Evolutionary conservation across 2,797 vertebrate genomes (phyloP), one percentile per base, ranked within the genome.

Genomic region (Oryzias dopingdopingensis): DNA sequence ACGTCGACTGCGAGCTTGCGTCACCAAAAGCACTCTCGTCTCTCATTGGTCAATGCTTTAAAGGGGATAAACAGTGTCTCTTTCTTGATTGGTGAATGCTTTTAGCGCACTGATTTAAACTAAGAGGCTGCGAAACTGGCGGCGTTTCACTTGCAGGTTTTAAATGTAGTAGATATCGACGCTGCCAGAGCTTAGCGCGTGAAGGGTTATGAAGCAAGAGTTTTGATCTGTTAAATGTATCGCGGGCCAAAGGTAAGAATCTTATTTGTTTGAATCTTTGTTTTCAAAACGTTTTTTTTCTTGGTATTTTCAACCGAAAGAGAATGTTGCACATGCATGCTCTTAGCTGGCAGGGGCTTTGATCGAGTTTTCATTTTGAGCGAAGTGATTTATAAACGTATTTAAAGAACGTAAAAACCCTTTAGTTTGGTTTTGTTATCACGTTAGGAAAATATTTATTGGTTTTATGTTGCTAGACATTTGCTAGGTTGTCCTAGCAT

Each of bases 81-180:
- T 0, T 15, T 5, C 62, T 14, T 74, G 58, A 91, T 92, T 92
- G 89, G 91, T 47, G 61, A 14, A 24, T 40, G 45, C 44, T 24
- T 60, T 89, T 89, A 86, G 40, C 48, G 73, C 86, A 85, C 89
- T 56, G 73, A 86, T 86, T 93, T 93, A 86, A 90, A 93, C 92
- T 57, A 7, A 4, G 20, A 4, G 16, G 45, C 5, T 17, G 1
- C 32, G 13, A 3, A 48, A 75, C 74, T 85, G 90, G 89, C 89
- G 89, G 87, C 66, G 17, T 72, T 70, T 72, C 49, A 59, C 71
- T 67, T 6, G 6, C 60, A 70, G 41, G 12, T 24, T 70, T 75
- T 61, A 41, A 70, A 7, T 0, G 0, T 5, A 46, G 37, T 6
- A 6, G 29, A 1, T 8, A 0, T 15, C 1, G 1, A 56, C 20